A percentile compares a stretch with the other conserved stretches of the same genome.
phyloP scores from a whole-genome alignment of 2,113 vertebrate genomes.

The Oriolus oriolus region DNA sequence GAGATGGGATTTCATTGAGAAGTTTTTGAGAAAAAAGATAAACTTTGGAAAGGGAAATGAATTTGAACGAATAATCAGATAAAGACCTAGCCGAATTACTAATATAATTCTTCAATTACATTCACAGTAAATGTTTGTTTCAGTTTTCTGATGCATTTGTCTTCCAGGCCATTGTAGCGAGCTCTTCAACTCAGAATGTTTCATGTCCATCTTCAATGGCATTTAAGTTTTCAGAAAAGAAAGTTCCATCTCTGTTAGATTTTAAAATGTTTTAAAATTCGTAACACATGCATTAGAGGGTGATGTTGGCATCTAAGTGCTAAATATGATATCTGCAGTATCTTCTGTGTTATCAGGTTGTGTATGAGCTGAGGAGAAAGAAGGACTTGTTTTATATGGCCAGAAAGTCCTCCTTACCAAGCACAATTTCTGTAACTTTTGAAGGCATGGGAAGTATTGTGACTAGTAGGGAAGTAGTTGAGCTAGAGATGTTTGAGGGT shows the following conservation, averaged over 20 bases:
- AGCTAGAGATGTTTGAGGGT: background rate
- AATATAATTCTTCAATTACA: background rate
- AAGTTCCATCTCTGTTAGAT: background rate
- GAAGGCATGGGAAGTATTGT: background rate
- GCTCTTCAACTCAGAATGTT: background rate
- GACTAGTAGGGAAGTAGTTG: background rate
- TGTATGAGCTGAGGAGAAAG: background rate
- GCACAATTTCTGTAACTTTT: background rate
- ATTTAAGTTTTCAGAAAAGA: background rate
- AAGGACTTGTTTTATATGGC: background rate
- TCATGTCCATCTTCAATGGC: background rate
- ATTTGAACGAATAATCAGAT: background rate
- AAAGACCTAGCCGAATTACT: background rate
- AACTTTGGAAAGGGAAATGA: background rate
- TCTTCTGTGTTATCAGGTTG: background rate
- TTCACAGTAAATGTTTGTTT: background rate
- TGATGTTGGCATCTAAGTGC: background rate
- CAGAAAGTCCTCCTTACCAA: background rate
- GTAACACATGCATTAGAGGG: background rate
- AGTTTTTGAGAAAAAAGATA: background rate
- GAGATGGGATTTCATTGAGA: background rate
- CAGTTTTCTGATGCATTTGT: background rate
- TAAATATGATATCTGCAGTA: background rate
- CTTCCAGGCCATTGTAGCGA: background rate
- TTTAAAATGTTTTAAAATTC: background rate